Conservation (phyloP, 2,888 invertebrate genomes). For the Megaustenia siamemsis region DNA sequence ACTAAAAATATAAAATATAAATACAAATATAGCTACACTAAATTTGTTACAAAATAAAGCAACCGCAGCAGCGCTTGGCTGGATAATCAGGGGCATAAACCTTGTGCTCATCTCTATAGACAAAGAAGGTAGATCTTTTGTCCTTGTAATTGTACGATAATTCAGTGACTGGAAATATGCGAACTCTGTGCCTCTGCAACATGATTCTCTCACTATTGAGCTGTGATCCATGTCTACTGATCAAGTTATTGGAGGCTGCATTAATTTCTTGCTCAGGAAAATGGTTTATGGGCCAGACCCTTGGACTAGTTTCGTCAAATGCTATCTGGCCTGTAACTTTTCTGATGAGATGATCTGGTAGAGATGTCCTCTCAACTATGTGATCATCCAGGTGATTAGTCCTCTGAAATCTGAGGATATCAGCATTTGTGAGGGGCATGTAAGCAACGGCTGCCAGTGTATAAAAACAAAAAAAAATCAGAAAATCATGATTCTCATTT, state of each 20-base stretch:
- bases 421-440: too few relatives aligned
- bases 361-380: conserved; percentile 80
- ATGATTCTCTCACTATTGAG: conserved; percentile 80
- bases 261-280: conserved; percentile 82
- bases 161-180: conserved; percentile 79
- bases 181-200: conserved; percentile 77
- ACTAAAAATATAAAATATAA: too few relatives aligned
- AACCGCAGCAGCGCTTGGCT: conserved; percentile 79
- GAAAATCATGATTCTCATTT: too few relatives aligned
- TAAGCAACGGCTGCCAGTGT: too few relatives aligned
- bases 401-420: too few relatives aligned
- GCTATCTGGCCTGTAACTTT: conserved; percentile 81
- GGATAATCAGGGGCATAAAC: conserved; percentile 79
- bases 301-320: conserved; percentile 81
- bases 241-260: conserved; percentile 80
- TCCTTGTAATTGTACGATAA: conserved; percentile 77
- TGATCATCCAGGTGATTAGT: conserved; percentile 82
- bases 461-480: too few relatives aligned
- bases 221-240: conserved; percentile 79
- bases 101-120: conserved; percentile 79
- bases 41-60: conserved; percentile 72
- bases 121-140: conserved; percentile 70
- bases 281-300: conserved; percentile 81
- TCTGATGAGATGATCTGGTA: conserved; percentile 81
- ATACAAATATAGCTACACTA: too few relatives aligned